phyloP scores from a whole-genome alignment of 1,140 invertebrate genomes.

The Zaprionus ghesquierei region DNA sequence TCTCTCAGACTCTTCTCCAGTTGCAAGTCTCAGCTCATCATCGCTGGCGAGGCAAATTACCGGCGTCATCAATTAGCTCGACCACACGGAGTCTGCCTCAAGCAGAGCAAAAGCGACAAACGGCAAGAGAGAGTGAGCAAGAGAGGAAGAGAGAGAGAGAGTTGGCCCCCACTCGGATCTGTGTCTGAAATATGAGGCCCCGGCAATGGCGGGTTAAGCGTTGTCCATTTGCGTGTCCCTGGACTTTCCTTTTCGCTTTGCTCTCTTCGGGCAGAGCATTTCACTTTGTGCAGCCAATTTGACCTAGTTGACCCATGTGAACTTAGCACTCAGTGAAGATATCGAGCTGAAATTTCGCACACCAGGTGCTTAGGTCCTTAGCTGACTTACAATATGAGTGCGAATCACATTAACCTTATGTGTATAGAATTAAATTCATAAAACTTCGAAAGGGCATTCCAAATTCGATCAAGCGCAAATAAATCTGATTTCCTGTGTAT shows the following conservation, averaged over 20 bases:
- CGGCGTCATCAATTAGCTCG: conserved; percentile 64
- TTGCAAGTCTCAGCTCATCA: conserved; percentile 1
- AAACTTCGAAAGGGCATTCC: not conserved
- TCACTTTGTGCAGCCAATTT: not conserved
- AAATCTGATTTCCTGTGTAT: not conserved
- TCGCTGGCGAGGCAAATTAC: conserved; percentile 58
- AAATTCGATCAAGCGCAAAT: not conserved
- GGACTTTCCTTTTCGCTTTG: conserved; percentile 42
- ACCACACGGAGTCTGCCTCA: conserved; percentile 32
- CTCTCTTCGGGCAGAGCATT: not conserved
- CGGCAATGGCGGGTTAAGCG: conserved; percentile 54
- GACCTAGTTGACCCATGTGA: not conserved
- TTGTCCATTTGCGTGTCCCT: conserved; percentile 71
- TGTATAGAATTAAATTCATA: not conserved
- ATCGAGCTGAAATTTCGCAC: not conserved
- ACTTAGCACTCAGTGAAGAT: not conserved
- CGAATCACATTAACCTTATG: not conserved
- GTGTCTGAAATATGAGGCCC: conserved; percentile 61
- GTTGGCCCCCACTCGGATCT: not conserved
- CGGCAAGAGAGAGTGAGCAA: not conserved
- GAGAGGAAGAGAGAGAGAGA: not conserved
- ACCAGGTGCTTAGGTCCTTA: not conserved
- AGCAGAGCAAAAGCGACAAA: not conserved
- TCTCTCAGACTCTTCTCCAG: not conserved
- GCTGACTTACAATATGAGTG: not conserved